Conservation (phyloP, 2,888 invertebrate species). For the Lasioglossum leucozonium region DNA sequence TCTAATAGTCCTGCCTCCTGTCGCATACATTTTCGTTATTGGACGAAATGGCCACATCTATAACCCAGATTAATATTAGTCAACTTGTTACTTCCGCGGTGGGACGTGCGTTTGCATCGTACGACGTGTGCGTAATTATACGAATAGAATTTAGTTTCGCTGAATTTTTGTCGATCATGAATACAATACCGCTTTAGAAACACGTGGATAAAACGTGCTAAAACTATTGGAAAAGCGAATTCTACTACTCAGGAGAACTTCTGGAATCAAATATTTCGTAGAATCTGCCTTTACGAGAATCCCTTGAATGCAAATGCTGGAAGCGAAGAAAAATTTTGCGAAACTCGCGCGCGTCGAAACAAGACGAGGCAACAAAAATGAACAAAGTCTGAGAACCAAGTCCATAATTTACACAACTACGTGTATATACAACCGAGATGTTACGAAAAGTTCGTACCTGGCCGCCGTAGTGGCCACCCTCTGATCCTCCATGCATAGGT, state of each 20-base stretch:
- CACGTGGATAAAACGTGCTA: background rate
- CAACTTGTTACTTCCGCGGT: background rate
- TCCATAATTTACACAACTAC: background rate
- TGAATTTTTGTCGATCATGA: background rate
- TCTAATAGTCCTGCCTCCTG: background rate
- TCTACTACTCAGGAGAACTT: background rate
- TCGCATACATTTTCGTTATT: constrained; percentile 1
- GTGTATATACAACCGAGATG: no score
- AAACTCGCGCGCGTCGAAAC: background rate
- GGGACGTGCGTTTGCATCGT: background rate
- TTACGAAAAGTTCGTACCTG: no score
- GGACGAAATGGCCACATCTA: background rate
- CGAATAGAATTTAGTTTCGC: no score
- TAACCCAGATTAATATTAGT: background rate
- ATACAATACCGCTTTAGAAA: no score
- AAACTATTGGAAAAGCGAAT: background rate
- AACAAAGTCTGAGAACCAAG: background rate
- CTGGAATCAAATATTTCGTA: background rate
- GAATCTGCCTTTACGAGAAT: background rate
- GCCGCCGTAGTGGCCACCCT: no score
- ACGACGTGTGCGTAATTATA: background rate
- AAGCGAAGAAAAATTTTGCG: background rate
- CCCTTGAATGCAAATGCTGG: background rate
- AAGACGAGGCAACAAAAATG: background rate
- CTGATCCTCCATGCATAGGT: background rate